Base-by-base conservation (phyloP, 2,888 invertebrate species). In the Stramonita haemastoma region DNA sequence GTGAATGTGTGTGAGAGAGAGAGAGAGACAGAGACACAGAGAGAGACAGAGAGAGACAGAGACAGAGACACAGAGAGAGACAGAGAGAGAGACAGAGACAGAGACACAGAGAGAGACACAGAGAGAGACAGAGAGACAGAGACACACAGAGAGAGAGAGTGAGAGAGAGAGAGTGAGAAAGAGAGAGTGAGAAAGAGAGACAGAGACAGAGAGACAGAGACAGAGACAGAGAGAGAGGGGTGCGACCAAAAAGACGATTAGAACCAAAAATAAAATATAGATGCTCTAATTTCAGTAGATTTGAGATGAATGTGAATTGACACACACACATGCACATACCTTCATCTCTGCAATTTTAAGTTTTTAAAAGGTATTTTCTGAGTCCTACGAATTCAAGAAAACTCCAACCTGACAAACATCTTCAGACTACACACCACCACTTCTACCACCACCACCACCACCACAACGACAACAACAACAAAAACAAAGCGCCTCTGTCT, bases 11-110 rank as follows among this genome's bases (percentile, higher is more conserved):
- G n/a, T 22, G 60, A 13, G 11, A 73, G n/a, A 17, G 73, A 73
- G 11, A 2, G 11, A 11, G 29, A 73, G 26, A n/a, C n/a, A 73
- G 73, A 73, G 73, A 73, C 17, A 22, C 17, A 73, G n/a, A 73
- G n/a, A 73, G 73, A 29, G n/a, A 73, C n/a, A 29, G n/a, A 73
- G 73, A 73, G 73, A 73, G 73, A 73, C 22, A 73, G 22, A n/a
- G 73, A 73, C n/a, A 73, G 73, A 73, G n/a, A 73, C n/a, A 73
- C 2, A 73, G 73, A 73, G n/a, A 73, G 73, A 73, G 73, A n/a
- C n/a, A 73, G 73, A 73, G n/a, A 73, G 29, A 29, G 29, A 70
- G 70, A 70, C 22, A 70, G 70, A 70, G 70, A 70, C 22, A 70
- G 22, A 70, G 15, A 70, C 22, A 22, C 17, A 70, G 22, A 70